Evolutionary conservation across 2,888 invertebrate genomes (phyloP).

Genomic region (Macrophya alboannulata): DNA sequence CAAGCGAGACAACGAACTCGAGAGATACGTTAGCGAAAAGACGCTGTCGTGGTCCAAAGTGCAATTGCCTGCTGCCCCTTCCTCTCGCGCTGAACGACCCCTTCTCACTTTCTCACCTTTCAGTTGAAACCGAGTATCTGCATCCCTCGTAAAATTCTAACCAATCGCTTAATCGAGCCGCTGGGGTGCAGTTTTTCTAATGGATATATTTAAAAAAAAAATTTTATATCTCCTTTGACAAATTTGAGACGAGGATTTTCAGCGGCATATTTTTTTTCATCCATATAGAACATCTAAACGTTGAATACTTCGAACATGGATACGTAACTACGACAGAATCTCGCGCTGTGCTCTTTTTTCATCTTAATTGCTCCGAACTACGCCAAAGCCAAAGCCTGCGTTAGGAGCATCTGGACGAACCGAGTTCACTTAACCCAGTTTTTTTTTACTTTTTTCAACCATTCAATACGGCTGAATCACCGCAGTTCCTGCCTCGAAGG

Average conservation of each 20-base stretch:
- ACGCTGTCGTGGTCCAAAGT: slow-evolving; percentile 42
- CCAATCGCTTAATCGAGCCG: slow-evolving; percentile 40
- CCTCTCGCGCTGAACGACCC: neutral
- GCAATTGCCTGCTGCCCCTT: slow-evolving; percentile 46
- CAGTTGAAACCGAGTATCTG: neutral
- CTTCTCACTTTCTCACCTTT: neutral
- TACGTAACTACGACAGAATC: slow-evolving; percentile 39
- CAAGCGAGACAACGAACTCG: slow-evolving; percentile 20
- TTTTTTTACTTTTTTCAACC: neutral
- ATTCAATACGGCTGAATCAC: slow-evolving; percentile 41
- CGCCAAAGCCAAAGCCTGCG: slow-evolving; percentile 32
- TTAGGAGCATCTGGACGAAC: slow-evolving; percentile 48
- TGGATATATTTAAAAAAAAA: neutral
- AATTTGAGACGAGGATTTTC: slow-evolving; percentile 13
- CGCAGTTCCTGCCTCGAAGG: neutral
- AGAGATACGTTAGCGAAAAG: slow-evolving; percentile 44
- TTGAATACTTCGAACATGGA: neutral
- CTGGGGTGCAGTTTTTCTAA: neutral
- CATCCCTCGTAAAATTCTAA: slow-evolving; percentile 2
- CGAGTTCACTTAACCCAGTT: slow-evolving; percentile 43
- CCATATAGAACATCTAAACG: neutral
- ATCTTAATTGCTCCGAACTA: slow-evolving; percentile 35
- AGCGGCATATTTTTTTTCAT: neutral
- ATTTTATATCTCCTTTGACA: neutral
- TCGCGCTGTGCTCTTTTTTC: slow-evolving; percentile 13